Percentiles rank a stretch among this genome's conserved stretches.
Conservation (phyloP, 2,113 vertebrate genomes). For the Prietella phreatophila region DNA sequence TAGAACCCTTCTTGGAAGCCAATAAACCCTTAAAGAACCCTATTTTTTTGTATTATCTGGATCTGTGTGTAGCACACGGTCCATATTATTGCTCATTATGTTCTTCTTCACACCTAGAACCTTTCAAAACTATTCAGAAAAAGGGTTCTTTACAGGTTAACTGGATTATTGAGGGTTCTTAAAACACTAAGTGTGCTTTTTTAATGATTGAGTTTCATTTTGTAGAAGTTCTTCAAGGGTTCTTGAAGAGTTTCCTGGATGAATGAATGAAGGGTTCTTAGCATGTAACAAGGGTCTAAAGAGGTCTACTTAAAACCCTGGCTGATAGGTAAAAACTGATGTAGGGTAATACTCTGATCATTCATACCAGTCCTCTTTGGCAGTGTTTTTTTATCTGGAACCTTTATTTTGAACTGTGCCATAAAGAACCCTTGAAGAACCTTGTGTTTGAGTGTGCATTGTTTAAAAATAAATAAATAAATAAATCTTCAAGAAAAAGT, state of each 20-base stretch:
- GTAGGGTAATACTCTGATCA: no score
- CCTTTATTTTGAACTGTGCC: neutral
- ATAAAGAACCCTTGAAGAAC: neutral
- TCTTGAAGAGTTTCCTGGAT: neutral
- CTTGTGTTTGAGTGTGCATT: neutral
- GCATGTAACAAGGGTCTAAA: neutral
- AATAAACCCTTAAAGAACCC: neutral
- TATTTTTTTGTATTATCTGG: neutral
- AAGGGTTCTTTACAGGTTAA: neutral
- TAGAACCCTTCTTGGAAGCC: neutral
- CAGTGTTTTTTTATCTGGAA: neutral
- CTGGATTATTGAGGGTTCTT: neutral
- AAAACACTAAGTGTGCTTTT: neutral
- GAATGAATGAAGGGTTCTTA: neutral
- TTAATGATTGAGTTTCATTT: neutral
- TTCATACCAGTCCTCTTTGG: neutral
- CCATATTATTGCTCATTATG: neutral
- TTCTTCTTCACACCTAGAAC: neutral
- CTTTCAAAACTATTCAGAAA: neutral
- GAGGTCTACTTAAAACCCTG: neutral
- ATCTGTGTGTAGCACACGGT: neutral
- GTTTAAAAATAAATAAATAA: neutral
- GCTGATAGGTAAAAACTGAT: neutral
- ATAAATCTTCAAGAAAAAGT: neutral
- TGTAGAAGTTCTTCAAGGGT: neutral